Evolutionary conservation across 2,888 invertebrate genomes (phyloP).

Genomic region (Biston betularia): DNA sequence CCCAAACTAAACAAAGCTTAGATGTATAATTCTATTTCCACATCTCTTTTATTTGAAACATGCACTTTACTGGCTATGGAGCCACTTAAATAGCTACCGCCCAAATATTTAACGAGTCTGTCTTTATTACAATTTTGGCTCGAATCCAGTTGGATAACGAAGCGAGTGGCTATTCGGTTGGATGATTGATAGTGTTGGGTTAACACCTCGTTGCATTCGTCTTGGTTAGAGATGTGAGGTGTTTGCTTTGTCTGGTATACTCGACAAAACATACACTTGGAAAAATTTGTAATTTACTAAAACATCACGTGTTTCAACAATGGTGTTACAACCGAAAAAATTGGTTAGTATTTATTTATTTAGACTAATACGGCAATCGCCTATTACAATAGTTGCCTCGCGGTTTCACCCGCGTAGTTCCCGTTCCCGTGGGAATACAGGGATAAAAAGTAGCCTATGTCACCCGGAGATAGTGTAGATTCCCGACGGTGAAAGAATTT

Average conservation of each 20-base stretch:
- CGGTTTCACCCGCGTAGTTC: too few species aligned
- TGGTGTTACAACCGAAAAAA: too few species aligned
- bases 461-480: too few species aligned
- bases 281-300: not conserved
- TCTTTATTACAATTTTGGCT: conserved; percentile 83
- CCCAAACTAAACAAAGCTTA: too few species aligned
- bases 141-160: conserved; percentile 74
- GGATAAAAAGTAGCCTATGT: too few species aligned
- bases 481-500: too few species aligned
- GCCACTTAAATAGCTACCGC: conserved; percentile 64
- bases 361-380: too few species aligned
- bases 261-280: not conserved
- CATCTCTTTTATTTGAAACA: conserved; percentile 42
- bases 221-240: conserved; percentile 50
- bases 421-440: too few species aligned
- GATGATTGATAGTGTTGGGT: conserved; percentile 81
- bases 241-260: conserved; percentile 3
- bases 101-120: conserved; percentile 76
- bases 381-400: too few species aligned
- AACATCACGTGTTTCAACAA: not conserved
- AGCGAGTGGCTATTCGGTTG: conserved; percentile 58
- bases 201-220: conserved; percentile 79
- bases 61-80: conserved; percentile 46
- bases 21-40: conserved; percentile 46
- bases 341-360: too few species aligned